Base-by-base conservation (phyloP, 2,113 vertebrate genomes). In the Brachyhypopomus gauderio region DNA sequence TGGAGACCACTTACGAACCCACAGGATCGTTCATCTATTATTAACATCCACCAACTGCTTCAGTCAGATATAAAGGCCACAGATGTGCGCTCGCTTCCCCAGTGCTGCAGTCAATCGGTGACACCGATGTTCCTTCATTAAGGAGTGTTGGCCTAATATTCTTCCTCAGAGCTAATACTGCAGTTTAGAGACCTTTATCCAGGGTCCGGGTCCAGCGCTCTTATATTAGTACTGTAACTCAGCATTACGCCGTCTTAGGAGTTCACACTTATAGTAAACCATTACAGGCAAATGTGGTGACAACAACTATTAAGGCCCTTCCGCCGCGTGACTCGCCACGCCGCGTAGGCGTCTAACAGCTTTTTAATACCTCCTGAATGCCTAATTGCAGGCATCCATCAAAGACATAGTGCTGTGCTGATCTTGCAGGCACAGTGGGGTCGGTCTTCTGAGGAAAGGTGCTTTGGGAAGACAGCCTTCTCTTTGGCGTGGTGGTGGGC, bases 371-470 rank as follows among this genome's bases (percentile, higher is more conserved):
- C 80, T 75, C 77, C 80, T 48, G 66, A 72, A 83, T 59, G 30
- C 64, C 79, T 86, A 85, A 86, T 75, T 82, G 67, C 78, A 85
- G 77, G 36, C 78, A 86, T 87, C 75, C 36, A 88, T 88, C 83
- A 83, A 77, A 79, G 4, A 38, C 19, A 30, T 12, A 14, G 52
- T 73, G 64, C 81, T 78, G 69, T 45, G 83, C 80, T 27, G 74
- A 75, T 63, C 72, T 23, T 38, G 75, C 62, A 73, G 73, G 70
- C 66, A 80, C 79, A 30, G 17, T 41, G 66, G 19, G 48, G 20
- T 72, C 52, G 17, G 59, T 67, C 36, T 75, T 48, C 72, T 45
- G 69, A 80, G 71, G 66, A 80, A 83, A 75, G n/a, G n/a, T n/a
- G n/a, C n/a, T n/a, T n/a, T n/a, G n/a, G 30, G 73, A 78, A 71